Percentiles rank a stretch among this genome's conserved stretches.
These are phyloP conservation scores for Euleptes europaea DNA, from an alignment of 2,113 vertebrate species.

Conservation along the genomic window DNA sequence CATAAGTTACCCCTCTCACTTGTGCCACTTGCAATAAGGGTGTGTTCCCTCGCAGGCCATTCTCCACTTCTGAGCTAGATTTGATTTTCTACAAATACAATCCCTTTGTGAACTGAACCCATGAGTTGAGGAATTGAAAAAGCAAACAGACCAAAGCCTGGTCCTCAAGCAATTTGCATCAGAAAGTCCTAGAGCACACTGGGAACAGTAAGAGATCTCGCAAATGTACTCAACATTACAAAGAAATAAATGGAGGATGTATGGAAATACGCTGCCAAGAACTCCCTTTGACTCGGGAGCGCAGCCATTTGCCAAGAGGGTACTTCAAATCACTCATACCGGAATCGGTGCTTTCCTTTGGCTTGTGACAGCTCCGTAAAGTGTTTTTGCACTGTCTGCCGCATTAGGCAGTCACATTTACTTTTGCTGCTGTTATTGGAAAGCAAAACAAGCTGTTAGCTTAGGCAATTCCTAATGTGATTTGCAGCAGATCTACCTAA, in stretches of 20 bases:
- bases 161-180: slow-evolving; percentile 10
- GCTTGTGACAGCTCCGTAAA: slow-evolving; percentile 33
- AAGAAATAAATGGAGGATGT: slow-evolving; percentile 22
- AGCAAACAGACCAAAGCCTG: background rate
- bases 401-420: background rate
- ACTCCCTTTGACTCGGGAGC: slow-evolving; percentile 28
- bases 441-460: slow-evolving; percentile 12
- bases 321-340: slow-evolving; percentile 28
- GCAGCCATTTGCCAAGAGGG: slow-evolving; percentile 25
- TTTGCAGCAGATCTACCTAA: slow-evolving; percentile 16
- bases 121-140: background rate
- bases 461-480: slow-evolving; percentile 1
- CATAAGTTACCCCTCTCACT: background rate
- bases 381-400: slow-evolving; percentile 25
- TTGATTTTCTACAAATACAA: background rate
- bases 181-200: background rate
- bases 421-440: slow-evolving; percentile 27
- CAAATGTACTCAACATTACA: background rate
- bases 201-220: slow-evolving; percentile 5
- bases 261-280: background rate
- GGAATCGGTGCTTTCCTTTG: slow-evolving; percentile 36
- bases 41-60: background rate
- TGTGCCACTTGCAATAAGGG: background rate
- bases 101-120: background rate
- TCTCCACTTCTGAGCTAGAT: background rate